phyloP scores from a whole-genome alignment of 2,888 invertebrate species.

The Platynereis dumerilii region DNA sequence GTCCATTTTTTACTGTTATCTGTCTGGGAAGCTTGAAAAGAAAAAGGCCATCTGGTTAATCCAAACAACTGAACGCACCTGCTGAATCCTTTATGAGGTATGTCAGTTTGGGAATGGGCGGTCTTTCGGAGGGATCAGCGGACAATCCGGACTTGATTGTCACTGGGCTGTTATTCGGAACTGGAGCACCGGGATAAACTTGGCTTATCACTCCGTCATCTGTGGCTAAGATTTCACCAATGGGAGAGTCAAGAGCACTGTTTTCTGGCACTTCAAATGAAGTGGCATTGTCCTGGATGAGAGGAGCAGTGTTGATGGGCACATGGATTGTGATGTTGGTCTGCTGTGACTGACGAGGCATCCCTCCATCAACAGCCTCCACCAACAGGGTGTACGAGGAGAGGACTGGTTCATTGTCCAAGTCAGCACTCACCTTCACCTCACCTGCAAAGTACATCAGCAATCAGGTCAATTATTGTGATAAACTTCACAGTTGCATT shows the following conservation, averaged over 20 bases:
- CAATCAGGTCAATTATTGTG: not conserved
- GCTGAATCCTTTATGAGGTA: slow-evolving; percentile 16
- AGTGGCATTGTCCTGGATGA: slow-evolving; percentile 13
- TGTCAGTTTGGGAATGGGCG: slow-evolving; percentile 2
- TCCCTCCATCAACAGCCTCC: slow-evolving; percentile 35
- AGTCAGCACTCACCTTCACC: slow-evolving; percentile 28
- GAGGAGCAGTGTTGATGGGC: slow-evolving; percentile 34
- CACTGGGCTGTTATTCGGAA: too few species aligned
- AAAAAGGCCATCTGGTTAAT: too few species aligned
- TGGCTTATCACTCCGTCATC: too few species aligned
- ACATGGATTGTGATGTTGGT: slow-evolving; percentile 31
- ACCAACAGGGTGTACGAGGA: slow-evolving; percentile 31
- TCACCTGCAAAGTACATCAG: slow-evolving; percentile 29
- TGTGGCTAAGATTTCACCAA: slow-evolving; percentile 25
- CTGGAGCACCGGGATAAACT: too few species aligned
- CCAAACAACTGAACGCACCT: too few species aligned
- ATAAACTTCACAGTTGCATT: too few species aligned
- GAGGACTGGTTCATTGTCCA: slow-evolving; percentile 31
- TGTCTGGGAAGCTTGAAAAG: too few species aligned
- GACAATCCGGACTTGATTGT: too few species aligned
- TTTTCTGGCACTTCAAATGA: slow-evolving; percentile 24
- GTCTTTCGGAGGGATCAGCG: too few species aligned
- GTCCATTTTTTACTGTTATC: too few species aligned
- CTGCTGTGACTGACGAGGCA: slow-evolving; percentile 23
- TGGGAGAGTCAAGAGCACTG: slow-evolving; percentile 16